A percentile compares a stretch with the other conserved stretches of the same genome.
Conservation (phyloP, 2,888 invertebrate genomes). For the Eupithecia dodoneata region DNA sequence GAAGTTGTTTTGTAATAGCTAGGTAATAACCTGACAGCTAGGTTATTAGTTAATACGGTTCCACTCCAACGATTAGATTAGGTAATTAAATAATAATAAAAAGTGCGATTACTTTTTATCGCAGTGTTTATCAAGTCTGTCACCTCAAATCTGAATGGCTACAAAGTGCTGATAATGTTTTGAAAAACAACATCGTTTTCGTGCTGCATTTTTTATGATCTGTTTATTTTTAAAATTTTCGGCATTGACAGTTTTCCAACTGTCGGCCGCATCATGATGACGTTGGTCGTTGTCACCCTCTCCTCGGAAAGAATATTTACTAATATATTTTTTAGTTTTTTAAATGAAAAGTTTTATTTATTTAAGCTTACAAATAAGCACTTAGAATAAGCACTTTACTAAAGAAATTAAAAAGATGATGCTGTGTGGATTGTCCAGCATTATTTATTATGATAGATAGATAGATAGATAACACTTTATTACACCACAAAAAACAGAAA, state of each 20-base stretch:
- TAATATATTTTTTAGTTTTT: too few species aligned
- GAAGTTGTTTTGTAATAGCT: neutral
- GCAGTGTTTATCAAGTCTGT: conserved; percentile 31
- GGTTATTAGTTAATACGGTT: conserved; percentile 11
- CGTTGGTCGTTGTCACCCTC: neutral
- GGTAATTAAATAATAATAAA: conserved; percentile 29
- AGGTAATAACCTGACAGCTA: neutral
- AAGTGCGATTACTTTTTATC: conserved; percentile 24
- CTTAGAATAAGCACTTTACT: too few species aligned
- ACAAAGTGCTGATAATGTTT: conserved; percentile 31
- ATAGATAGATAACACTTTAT: too few species aligned
- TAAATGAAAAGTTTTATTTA: too few species aligned
- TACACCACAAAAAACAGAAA: too few species aligned
- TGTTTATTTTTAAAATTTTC: neutral
- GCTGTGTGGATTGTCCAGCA: too few species aligned
- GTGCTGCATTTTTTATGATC: neutral
- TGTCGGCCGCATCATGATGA: neutral
- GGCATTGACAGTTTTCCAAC: neutral
- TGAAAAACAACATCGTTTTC: conserved; percentile 22
- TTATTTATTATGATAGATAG: too few species aligned
- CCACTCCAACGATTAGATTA: conserved; percentile 29
- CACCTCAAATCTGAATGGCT: conserved; percentile 27
- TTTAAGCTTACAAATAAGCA: too few species aligned
- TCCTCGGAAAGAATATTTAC: too few species aligned
- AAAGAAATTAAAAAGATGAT: too few species aligned